Percentiles rank a stretch among this genome's conserved stretches.
Conservation (phyloP, 1,140 invertebrate genomes). For the Drosophila kanapiae region DNA sequence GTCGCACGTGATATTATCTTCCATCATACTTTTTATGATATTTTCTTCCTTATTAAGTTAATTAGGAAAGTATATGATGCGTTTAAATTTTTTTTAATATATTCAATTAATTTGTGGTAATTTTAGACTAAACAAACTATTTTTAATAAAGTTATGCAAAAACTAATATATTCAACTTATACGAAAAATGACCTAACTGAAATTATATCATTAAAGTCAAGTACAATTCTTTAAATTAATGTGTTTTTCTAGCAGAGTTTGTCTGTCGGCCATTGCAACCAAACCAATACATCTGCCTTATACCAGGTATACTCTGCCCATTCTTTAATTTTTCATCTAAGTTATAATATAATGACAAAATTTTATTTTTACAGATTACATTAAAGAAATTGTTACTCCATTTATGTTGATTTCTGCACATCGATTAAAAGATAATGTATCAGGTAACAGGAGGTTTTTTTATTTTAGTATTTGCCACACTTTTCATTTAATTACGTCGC, state of each 20-base stretch:
- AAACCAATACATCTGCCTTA: constrained; percentile 15
- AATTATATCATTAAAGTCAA: constrained; percentile 6
- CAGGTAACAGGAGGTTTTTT: background rate
- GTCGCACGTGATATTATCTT: too few species aligned
- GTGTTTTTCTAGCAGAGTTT: constrained; percentile 1
- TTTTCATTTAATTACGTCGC: constrained; percentile 12
- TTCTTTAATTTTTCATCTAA: constrained; percentile 1
- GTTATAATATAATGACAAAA: background rate
- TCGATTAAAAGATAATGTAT: background rate
- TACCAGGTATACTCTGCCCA: constrained; percentile 1
- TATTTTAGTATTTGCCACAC: background rate
- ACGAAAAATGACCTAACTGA: too few species aligned
- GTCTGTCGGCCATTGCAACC: background rate
- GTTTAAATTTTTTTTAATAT: too few species aligned
- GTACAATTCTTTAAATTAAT: background rate
- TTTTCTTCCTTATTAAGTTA: too few species aligned
- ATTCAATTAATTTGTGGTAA: too few species aligned
- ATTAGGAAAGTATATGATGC: too few species aligned
- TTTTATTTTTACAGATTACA: background rate
- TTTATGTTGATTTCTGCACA: background rate
- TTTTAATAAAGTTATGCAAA: too few species aligned
- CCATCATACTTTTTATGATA: too few species aligned
- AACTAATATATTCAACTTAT: too few species aligned
- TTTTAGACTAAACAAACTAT: too few species aligned
- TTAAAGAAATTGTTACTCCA: background rate